Evolutionary conservation across 2,888 invertebrate species (phyloP).

Genomic region (Hymenopus coronatus): DNA sequence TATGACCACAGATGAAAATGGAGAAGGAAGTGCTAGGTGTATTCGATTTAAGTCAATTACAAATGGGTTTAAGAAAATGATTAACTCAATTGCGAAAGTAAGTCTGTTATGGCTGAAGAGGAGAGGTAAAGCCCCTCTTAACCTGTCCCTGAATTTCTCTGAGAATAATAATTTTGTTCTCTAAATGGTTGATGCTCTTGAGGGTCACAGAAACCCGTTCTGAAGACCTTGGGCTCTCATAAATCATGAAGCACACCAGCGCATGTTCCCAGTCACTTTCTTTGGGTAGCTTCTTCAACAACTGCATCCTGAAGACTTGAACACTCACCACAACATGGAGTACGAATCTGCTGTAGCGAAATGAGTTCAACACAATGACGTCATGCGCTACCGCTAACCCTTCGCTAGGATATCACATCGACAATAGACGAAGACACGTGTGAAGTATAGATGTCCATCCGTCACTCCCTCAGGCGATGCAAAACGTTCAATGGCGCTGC

Average conservation of each 20-base stretch:
- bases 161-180: no score
- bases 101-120: no score
- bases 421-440: background rate
- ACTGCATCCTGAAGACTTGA: background rate
- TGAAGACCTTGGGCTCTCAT: background rate
- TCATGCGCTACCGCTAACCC: background rate
- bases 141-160: no score
- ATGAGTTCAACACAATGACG: background rate
- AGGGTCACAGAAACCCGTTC: background rate
- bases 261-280: background rate
- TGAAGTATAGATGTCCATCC: background rate
- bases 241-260: background rate
- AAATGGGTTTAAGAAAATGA: no score
- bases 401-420: background rate
- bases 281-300: background rate
- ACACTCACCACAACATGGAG: background rate
- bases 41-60: no score
- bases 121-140: no score
- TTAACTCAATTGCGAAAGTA: no score
- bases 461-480: background rate
- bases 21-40: no score
- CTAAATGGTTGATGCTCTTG: no score
- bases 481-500: background rate
- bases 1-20: no score
- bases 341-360: background rate